Base-by-base conservation (phyloP, 1,140 invertebrate species). In the Heliconius hewitsoni region DNA sequence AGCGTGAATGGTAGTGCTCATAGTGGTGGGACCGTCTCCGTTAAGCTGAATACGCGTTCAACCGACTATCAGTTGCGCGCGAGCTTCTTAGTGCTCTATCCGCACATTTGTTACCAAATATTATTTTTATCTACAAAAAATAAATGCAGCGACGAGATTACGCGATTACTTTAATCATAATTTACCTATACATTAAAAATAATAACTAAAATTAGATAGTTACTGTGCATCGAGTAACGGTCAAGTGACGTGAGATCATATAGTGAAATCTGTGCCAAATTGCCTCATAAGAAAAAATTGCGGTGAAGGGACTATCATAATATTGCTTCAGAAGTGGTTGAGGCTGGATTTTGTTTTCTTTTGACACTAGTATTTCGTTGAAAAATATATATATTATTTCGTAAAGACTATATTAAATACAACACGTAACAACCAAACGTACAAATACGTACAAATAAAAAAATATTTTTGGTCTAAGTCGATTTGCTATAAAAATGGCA, bases 401-500 rank as follows among this genome's bases (percentile, higher is more conserved):
- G 2, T 23, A 23, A 57, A 57, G 19, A 57, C 18, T 23, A 55
- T 3, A 16, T 46, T 46, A 46, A 46, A 11, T 11, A 46, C 19
- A 18, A 19, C 19, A 55, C 19, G 13, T 16, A 18, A 55, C 30
- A 30, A 30, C 30, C 30, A 30, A 30, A 30, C 30, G 30, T 30
- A 30, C 30, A 30, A 30, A 30, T 30, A 30, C 30, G 30, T 30
- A 30, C 30, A 30, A 30, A 30, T 30, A 30, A 30, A 30, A 30
- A 30, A 30, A 1, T 3, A 74, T 13, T 42, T 77, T 72, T 8
- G 8, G n/a, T 37, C 18, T 42, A 57, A 83, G 46, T 52, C 18
- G 8, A 52, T 8, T 75, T 73, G 60, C 34, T 71, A 78, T 34
- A 78, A 90, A 80, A 82, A 93, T 94, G 92, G 89, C 89, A 52